Conservation (phyloP, 2,888 invertebrate species). For the Ochlodes sylvanus region DNA sequence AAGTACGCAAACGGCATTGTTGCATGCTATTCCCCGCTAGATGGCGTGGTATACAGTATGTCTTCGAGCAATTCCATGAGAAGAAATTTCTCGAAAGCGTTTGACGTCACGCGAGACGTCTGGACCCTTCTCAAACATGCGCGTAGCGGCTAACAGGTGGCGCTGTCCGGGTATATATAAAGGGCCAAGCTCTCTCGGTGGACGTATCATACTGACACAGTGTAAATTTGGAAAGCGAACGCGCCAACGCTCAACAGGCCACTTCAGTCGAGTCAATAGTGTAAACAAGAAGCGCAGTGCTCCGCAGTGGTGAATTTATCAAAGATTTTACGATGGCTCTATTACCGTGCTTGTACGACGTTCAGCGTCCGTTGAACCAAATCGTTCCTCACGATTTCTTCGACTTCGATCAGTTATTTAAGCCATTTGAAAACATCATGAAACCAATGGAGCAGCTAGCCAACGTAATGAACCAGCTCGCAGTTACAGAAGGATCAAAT, state of each 20-base stretch:
- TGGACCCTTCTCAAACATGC: slow-evolving; percentile 50
- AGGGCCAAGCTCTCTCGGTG: slow-evolving; percentile 37
- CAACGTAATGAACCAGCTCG: slow-evolving; percentile 66
- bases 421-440: slow-evolving; percentile 56
- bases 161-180: slow-evolving; percentile 56
- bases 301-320: slow-evolving; percentile 33
- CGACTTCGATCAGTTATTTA: slow-evolving; percentile 31
- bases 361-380: slow-evolving; percentile 53
- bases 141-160: slow-evolving; percentile 51
- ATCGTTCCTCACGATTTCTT: slow-evolving; percentile 51
- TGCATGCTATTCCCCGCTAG: slow-evolving; percentile 55
- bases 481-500: slow-evolving; percentile 70
- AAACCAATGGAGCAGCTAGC: slow-evolving; percentile 66
- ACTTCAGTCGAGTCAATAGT: too few relatives aligned
- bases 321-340: slow-evolving; percentile 62
- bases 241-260: slow-evolving; percentile 6
- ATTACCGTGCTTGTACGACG: slow-evolving; percentile 62
- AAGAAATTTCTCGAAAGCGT: slow-evolving; percentile 38
- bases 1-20: background rate
- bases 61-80: slow-evolving; percentile 41
- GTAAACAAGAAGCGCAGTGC: slow-evolving; percentile 35
- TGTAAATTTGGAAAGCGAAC: slow-evolving; percentile 12
- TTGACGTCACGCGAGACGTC: slow-evolving; percentile 44
- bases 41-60: slow-evolving; percentile 49
- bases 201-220: background rate